phyloP scores from a whole-genome alignment of 2,797 vertebrate species.

The Pangasius djambal region DNA sequence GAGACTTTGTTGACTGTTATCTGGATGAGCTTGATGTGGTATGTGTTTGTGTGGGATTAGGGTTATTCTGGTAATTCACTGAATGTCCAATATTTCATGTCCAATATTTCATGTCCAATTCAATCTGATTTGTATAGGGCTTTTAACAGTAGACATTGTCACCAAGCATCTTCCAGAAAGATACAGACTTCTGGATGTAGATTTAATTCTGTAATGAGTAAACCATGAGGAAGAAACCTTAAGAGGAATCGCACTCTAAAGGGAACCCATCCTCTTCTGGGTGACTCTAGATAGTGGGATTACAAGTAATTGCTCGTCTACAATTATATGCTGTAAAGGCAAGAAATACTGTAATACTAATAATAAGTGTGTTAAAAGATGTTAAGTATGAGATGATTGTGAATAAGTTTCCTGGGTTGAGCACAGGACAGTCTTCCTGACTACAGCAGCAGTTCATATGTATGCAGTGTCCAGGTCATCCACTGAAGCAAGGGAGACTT shows the following conservation, averaged over 20 bases:
- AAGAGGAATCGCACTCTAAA: not conserved
- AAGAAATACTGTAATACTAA: no score
- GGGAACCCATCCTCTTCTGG: not conserved
- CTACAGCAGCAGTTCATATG: not conserved
- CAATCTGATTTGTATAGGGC: no score
- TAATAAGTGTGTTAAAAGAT: not conserved
- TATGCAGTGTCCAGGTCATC: not conserved
- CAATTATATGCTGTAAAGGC: not conserved
- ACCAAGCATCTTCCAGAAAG: no score
- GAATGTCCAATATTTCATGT: not conserved
- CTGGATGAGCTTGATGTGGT: conserved; percentile 67
- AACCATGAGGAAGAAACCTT: not conserved
- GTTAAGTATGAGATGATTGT: not conserved
- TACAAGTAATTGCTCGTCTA: not conserved
- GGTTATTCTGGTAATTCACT: not conserved
- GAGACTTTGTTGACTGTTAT: conserved; percentile 70
- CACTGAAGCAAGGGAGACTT: not conserved
- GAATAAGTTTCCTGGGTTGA: not conserved
- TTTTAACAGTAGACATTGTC: no score
- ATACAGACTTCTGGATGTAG: not conserved
- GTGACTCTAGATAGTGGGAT: not conserved
- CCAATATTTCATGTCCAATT: not conserved
- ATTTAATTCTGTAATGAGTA: not conserved
- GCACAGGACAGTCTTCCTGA: no score
- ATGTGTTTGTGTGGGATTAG: not conserved